These are phyloP conservation scores for Epizoanthus ramosus DNA, from an alignment of 92 coral and sea anemone species.

Conservation along the genomic window DNA sequence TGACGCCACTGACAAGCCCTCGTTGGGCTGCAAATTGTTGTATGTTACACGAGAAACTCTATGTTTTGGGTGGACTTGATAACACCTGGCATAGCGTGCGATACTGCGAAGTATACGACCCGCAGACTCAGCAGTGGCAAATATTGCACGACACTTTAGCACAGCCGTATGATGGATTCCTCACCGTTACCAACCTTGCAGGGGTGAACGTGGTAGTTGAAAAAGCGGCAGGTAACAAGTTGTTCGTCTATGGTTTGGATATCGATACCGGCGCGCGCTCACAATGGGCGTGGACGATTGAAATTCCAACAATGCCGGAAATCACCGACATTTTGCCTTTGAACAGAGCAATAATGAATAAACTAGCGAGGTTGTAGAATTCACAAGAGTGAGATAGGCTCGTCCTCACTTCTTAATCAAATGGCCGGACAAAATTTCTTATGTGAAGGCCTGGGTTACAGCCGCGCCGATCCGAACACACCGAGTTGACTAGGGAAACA, in stretches of 20 bases:
- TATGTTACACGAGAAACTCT: conserved; percentile 1
- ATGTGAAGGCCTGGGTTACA: too few relatives aligned
- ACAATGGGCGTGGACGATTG: conserved; percentile 11
- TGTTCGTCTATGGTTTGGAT: conserved; percentile 20
- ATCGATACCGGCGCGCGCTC: conserved; percentile 21
- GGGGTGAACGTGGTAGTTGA: conserved; percentile 5
- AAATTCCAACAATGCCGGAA: conserved; percentile 18
- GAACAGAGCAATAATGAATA: conserved; percentile 11
- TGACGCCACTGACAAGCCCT: conserved; percentile 11
- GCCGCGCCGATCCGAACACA: too few relatives aligned
- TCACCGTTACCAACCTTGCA: conserved; percentile 8
- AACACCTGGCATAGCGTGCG: conserved; percentile 14
- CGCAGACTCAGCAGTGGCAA: conserved; percentile 3
- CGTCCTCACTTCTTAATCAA: too few relatives aligned
- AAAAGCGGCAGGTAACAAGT: not conserved
- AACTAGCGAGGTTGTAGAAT: not conserved
- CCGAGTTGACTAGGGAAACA: too few relatives aligned
- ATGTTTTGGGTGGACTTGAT: conserved; percentile 19
- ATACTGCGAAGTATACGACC: conserved; percentile 15
- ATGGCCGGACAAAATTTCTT: too few relatives aligned
- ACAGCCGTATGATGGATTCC: conserved; percentile 24
- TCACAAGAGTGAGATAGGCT: not conserved
- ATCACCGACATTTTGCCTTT: conserved; percentile 24
- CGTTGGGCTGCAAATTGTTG: conserved; percentile 25
- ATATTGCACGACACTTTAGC: not conserved